Conservation (phyloP, 1,140 invertebrate species). For the Homalodisca vitripennis region DNA sequence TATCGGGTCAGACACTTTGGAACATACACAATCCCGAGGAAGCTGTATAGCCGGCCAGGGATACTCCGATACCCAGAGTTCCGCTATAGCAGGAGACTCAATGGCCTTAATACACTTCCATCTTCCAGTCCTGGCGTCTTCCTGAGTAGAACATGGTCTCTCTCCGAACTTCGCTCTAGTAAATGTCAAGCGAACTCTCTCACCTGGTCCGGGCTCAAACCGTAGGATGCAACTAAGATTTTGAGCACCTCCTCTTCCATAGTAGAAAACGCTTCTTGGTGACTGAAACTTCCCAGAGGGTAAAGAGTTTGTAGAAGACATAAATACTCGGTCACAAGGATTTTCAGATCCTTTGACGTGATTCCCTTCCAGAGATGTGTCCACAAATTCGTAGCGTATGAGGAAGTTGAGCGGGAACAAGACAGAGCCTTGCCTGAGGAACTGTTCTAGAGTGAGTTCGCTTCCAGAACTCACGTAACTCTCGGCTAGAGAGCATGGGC, state of each 20-base stretch:
- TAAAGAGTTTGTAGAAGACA: constrained; percentile 42
- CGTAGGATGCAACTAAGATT: constrained; percentile 73
- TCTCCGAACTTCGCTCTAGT: constrained; percentile 62
- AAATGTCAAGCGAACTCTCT: constrained; percentile 64
- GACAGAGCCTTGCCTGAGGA: constrained; percentile 72
- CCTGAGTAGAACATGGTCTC: constrained; percentile 61
- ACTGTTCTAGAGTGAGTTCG: constrained; percentile 68
- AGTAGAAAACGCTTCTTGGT: constrained; percentile 77
- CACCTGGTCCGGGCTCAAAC: constrained; percentile 66
- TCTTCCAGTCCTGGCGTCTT: constrained; percentile 62
- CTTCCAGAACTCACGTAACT: constrained; percentile 73
- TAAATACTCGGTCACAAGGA: constrained; percentile 61
- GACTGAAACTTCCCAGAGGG: constrained; percentile 66
- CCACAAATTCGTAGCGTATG: constrained; percentile 71
- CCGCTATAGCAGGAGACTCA: constrained; percentile 47
- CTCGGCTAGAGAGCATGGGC: constrained; percentile 70
- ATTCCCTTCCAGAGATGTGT: constrained; percentile 54
- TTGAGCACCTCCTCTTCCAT: constrained; percentile 71
- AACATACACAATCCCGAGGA: constrained; percentile 71
- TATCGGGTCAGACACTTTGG: constrained; percentile 61
- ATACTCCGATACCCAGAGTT: constrained; percentile 68
- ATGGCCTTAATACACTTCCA: constrained; percentile 58
- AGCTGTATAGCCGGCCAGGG: constrained; percentile 64
- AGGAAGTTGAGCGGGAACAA: constrained; percentile 71
- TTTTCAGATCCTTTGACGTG: constrained; percentile 54